phyloP scores from a whole-genome alignment of 2,888 invertebrate genomes.

The Cephus pulcher region DNA sequence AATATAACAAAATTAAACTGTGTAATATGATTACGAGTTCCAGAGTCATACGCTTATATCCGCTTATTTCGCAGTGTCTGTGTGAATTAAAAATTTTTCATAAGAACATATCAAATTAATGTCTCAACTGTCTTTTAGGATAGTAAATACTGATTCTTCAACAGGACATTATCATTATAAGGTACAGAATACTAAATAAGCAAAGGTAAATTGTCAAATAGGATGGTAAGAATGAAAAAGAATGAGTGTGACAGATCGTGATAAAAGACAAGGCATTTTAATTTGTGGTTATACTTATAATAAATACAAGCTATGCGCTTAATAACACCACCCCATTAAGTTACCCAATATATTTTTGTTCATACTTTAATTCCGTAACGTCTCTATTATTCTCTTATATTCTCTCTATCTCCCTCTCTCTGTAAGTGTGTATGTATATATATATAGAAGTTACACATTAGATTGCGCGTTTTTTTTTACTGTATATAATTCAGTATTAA shows the following conservation, averaged over 20 bases:
- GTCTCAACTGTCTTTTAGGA: background rate
- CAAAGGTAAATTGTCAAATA: background rate
- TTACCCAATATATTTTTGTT: background rate
- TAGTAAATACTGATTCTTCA: background rate
- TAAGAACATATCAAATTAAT: background rate
- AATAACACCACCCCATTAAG: background rate
- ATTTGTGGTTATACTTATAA: background rate
- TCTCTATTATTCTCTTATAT: too few species aligned
- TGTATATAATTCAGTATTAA: background rate
- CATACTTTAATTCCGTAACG: background rate
- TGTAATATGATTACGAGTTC: background rate
- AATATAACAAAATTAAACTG: background rate
- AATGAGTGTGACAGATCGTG: background rate
- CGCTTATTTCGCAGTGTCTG: too few species aligned
- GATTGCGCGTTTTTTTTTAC: background rate
- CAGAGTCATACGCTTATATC: too few species aligned
- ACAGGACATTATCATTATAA: background rate
- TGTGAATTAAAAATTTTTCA: too few species aligned
- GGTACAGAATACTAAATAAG: background rate
- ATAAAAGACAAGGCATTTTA: conserved; percentile 1
- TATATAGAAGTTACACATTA: background rate
- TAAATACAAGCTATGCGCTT: background rate
- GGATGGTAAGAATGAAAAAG: background rate
- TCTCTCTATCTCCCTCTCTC: too few species aligned
- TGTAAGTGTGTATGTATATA: too few species aligned